These are phyloP conservation scores for Leptopilina clavipes DNA, from an alignment of 1,140 invertebrate species.

Conservation along the genomic window DNA sequence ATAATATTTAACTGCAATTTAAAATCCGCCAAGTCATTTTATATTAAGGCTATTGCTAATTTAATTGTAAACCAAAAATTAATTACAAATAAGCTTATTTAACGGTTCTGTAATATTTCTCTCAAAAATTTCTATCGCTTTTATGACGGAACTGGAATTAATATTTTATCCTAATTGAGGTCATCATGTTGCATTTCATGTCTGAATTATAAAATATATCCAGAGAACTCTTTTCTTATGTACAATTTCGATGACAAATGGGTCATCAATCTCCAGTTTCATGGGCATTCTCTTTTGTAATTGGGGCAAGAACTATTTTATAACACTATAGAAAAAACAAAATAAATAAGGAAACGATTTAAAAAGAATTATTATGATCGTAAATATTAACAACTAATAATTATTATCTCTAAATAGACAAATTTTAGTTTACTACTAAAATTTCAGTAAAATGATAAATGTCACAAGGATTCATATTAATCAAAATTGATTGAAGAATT, in stretches of 20 bases:
- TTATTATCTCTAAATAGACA: too few species aligned
- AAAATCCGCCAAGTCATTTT: too few species aligned
- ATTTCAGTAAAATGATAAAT: background rate
- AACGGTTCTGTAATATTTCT: background rate
- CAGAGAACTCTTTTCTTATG: background rate
- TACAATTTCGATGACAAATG: background rate
- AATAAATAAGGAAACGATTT: background rate
- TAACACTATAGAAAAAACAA: background rate
- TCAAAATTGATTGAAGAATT: background rate
- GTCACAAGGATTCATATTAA: background rate
- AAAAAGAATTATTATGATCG: too few species aligned
- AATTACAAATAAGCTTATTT: too few species aligned
- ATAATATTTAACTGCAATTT: too few species aligned
- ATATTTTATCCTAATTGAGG: background rate
- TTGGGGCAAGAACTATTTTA: background rate
- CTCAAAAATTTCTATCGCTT: background rate
- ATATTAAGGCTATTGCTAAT: too few species aligned
- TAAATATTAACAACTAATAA: too few species aligned
- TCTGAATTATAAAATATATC: constrained; percentile 14
- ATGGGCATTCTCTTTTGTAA: background rate
- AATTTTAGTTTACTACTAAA: too few species aligned
- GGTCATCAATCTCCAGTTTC: background rate
- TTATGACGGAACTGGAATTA: constrained; percentile 3
- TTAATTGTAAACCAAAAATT: too few species aligned
- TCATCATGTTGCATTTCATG: background rate